Conservation (phyloP, 2,797 vertebrate species). For the Cuniculus paca region DNA sequence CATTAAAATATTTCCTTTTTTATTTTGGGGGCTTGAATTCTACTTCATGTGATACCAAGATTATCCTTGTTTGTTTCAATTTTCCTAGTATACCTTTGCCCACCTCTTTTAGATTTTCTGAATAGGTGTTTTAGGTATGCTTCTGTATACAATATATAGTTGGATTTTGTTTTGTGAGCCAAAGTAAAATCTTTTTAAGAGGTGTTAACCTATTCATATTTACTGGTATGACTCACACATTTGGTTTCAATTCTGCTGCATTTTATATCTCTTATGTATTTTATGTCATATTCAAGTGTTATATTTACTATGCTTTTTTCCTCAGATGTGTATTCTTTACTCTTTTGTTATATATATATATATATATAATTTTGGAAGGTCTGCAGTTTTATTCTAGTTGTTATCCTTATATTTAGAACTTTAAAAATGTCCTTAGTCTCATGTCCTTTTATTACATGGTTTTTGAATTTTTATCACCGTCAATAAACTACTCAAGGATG, state of each 20-base stretch:
- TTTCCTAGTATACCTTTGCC: background rate
- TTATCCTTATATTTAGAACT: slow-evolving; percentile 45
- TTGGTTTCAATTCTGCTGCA: slow-evolving; percentile 13
- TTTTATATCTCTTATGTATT: slow-evolving; percentile 20
- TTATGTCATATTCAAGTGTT: background rate
- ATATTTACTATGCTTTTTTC: slow-evolving; percentile 35
- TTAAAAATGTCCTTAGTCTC: background rate
- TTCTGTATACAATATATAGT: background rate
- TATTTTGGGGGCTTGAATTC: background rate
- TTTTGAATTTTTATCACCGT: slow-evolving; percentile 19
- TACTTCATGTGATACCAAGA: background rate
- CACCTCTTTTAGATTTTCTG: slow-evolving; percentile 21
- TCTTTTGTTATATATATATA: background rate
- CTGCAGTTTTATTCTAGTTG: slow-evolving; percentile 6
- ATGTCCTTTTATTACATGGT: slow-evolving; percentile 1
- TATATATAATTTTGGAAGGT: background rate
- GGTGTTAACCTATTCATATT: slow-evolving; percentile 13
- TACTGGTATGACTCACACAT: slow-evolving; percentile 12
- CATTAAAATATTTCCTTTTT: background rate
- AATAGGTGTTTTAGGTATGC: background rate
- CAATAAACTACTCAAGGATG: slow-evolving; percentile 12
- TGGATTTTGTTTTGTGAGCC: background rate
- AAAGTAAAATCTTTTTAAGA: slow-evolving; percentile 7
- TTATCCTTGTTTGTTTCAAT: background rate
- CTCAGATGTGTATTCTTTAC: background rate